Conservation (phyloP, 2,888 invertebrate species). For the Vanessa cardui region DNA sequence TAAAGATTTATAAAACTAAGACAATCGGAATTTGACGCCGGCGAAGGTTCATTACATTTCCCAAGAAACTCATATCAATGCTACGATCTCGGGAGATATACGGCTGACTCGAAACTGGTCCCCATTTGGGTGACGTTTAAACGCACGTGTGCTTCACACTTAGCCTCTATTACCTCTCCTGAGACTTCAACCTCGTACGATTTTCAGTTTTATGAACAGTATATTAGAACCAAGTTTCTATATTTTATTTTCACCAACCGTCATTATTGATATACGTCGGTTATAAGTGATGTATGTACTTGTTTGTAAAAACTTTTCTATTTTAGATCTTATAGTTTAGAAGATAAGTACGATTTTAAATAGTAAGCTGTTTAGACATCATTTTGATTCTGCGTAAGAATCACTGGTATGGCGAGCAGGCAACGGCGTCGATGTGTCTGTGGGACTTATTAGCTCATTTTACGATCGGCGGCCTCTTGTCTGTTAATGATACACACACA, state of each 20-base stretch:
- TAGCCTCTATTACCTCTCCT: constrained; percentile 52
- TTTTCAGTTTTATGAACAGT: constrained; percentile 43
- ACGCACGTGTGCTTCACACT: constrained; percentile 76
- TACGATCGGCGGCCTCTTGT: constrained; percentile 64
- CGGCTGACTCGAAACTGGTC: constrained; percentile 65
- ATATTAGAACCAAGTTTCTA: constrained; percentile 44
- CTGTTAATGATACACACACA: constrained; percentile 47
- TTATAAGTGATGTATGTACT: constrained; percentile 61
- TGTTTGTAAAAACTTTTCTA: constrained; percentile 45
- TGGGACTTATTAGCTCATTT: constrained; percentile 76
- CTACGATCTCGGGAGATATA: constrained; percentile 69
- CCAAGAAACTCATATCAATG: constrained; percentile 59
- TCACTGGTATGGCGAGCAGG: constrained; percentile 71
- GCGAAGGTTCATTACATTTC: constrained; percentile 38
- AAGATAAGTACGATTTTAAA: constrained; percentile 46
- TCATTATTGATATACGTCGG: constrained; percentile 54
- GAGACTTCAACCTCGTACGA: constrained; percentile 45
- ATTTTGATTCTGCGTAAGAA: constrained; percentile 47
- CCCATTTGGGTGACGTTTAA: constrained; percentile 75
- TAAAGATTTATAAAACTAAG: constrained; percentile 28
- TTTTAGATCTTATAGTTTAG: constrained; percentile 43
- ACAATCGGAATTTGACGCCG: constrained; percentile 42
- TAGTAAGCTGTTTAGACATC: constrained; percentile 46
- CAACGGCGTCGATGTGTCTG: constrained; percentile 78
- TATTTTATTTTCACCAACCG: constrained; percentile 41